These are phyloP conservation scores for Anguilla obscura DNA, from an alignment of 2,797 vertebrate species.

Conservation along the genomic window DNA sequence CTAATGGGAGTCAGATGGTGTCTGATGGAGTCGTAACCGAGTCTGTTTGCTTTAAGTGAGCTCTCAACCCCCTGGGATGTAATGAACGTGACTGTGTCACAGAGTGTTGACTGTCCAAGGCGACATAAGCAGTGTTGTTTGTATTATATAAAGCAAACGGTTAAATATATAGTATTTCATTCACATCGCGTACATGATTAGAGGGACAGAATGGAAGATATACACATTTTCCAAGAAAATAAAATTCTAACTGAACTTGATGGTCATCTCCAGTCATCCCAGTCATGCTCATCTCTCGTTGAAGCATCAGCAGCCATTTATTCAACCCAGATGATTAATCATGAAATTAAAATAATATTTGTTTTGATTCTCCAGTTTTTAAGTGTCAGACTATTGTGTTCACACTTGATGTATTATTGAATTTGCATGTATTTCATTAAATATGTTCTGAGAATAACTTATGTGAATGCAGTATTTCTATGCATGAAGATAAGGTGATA, in stretches of 20 bases:
- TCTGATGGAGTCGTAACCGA: conserved; percentile 9
- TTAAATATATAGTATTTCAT: conserved; percentile 8
- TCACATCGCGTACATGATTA: not conserved
- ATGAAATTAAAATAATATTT: not conserved
- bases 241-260: not conserved
- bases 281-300: not conserved
- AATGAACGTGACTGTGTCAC: conserved; percentile 25
- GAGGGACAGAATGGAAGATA: not conserved
- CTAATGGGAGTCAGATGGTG: conserved; percentile 54
- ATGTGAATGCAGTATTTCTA: not conserved
- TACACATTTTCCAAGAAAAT: not conserved
- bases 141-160: conserved; percentile 24
- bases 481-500: not conserved
- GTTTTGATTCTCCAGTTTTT: not conserved
- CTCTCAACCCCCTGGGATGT: not conserved
- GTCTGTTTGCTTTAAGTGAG: conserved; percentile 27
- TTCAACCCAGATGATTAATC: not conserved
- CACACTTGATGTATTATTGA: not conserved
- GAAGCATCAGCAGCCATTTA: not conserved
- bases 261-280: too few species aligned
- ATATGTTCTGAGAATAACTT: conserved; percentile 5
- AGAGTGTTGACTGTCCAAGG: not conserved
- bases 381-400: not conserved
- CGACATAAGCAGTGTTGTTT: conserved; percentile 25
- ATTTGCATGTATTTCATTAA: not conserved